A percentile compares a stretch with the other conserved stretches of the same genome.
Conservation (phyloP, 2,888 invertebrate genomes). For the Callinectes sapidus region DNA sequence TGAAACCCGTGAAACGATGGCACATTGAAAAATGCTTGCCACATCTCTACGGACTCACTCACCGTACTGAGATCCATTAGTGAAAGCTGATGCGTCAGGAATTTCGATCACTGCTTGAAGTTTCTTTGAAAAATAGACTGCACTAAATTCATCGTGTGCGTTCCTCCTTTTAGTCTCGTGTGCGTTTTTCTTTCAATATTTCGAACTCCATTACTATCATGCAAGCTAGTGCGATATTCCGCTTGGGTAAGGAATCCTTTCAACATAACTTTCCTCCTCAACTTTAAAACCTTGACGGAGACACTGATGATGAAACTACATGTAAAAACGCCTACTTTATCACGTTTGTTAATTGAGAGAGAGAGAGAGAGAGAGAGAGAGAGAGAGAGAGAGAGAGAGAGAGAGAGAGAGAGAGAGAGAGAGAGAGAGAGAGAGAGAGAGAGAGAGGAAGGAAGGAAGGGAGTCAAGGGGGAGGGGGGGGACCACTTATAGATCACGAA, state of each 20-base stretch:
- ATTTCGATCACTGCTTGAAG: not conserved
- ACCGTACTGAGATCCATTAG: not conserved
- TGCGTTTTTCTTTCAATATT: not conserved
- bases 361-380: not conserved
- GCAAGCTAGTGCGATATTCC: not conserved
- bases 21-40: no score
- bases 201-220: not conserved
- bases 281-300: not conserved
- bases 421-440: no score
- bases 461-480: not conserved
- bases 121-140: not conserved
- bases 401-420: no score
- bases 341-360: not conserved
- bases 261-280: no score
- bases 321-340: not conserved
- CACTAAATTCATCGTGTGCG: not conserved
- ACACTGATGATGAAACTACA: not conserved
- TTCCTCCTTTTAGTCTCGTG: not conserved
- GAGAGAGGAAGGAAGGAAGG: not conserved
- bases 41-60: no score
- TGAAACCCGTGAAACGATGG: no score
- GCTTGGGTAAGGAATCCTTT: no score
- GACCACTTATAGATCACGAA: not conserved
- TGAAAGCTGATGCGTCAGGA: not conserved
- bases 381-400: not conserved